Conservation (phyloP, 2,113 vertebrate genomes). For the Sigmodon hispidus region DNA sequence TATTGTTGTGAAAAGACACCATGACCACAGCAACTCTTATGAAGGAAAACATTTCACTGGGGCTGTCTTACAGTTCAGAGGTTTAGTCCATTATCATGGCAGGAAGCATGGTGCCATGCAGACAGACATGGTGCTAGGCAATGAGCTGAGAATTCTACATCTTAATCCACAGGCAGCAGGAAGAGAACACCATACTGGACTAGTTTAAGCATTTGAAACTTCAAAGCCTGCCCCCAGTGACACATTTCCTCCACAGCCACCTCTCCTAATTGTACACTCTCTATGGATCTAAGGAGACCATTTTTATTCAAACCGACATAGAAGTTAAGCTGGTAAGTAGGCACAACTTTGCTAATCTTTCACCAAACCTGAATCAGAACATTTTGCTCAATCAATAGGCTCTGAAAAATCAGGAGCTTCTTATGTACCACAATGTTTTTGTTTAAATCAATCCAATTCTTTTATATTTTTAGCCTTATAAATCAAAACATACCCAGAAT, state of each 20-base stretch:
- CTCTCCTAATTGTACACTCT: not conserved
- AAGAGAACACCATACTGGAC: not conserved
- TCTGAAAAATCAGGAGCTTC: not conserved
- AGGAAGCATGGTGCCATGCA: not conserved
- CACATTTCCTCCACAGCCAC: not conserved
- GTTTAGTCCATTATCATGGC: not conserved
- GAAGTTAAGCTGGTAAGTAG: not conserved
- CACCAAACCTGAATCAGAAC: not conserved
- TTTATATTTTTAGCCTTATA: conserved; percentile 4
- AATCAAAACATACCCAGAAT: conserved; percentile 21
- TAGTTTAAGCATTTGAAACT: not conserved
- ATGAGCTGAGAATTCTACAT: not conserved
- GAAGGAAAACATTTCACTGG: not conserved
- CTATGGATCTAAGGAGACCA: not conserved
- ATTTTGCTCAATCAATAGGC: not conserved
- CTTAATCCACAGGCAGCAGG: not conserved
- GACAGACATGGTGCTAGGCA: not conserved
- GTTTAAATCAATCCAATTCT: not conserved
- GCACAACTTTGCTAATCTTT: not conserved
- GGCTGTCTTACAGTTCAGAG: not conserved
- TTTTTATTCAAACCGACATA: not conserved
- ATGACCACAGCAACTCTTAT: not conserved
- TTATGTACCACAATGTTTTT: conserved; percentile 9
- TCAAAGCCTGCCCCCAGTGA: not conserved
- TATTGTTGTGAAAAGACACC: not conserved